phyloP scores from a whole-genome alignment of 1,140 invertebrate species.

The Drosophila pandora region DNA sequence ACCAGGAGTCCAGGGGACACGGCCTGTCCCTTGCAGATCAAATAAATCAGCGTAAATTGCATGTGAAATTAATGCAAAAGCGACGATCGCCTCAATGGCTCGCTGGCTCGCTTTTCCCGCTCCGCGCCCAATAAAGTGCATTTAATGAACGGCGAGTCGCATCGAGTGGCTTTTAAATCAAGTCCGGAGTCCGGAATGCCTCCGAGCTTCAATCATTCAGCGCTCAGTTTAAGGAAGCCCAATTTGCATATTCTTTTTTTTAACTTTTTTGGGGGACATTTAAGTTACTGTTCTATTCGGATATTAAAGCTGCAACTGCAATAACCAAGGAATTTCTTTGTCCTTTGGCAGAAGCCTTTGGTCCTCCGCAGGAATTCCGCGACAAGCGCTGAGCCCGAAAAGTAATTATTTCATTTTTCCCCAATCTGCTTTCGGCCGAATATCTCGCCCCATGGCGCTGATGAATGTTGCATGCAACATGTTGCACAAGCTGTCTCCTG shows the following conservation, averaged over 20 bases:
- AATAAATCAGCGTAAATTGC: slow-evolving; percentile 82
- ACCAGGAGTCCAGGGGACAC: slow-evolving; percentile 21
- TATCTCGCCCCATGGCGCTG: slow-evolving; percentile 41
- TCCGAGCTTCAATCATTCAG: slow-evolving; percentile 32
- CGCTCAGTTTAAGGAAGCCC: slow-evolving; percentile 9
- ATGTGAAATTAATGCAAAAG: slow-evolving; percentile 81
- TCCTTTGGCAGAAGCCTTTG: too few relatives aligned
- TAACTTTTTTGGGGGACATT: not conserved
- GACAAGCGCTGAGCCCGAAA: slow-evolving; percentile 34
- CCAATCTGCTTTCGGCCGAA: slow-evolving; percentile 23
- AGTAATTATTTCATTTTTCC: slow-evolving; percentile 48
- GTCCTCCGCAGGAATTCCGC: slow-evolving; percentile 30
- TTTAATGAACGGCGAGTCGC: slow-evolving; percentile 45
- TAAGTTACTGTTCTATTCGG: not conserved
- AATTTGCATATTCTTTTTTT: slow-evolving; percentile 31
- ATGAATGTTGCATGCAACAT: slow-evolving; percentile 77
- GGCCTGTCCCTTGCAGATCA: slow-evolving; percentile 61
- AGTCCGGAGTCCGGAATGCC: slow-evolving; percentile 39
- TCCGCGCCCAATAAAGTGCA: slow-evolving; percentile 39
- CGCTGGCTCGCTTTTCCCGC: slow-evolving; percentile 2
- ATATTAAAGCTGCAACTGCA: not conserved
- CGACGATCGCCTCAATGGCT: slow-evolving; percentile 37
- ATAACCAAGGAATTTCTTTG: slow-evolving; percentile 13
- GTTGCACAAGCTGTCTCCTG: slow-evolving; percentile 56
- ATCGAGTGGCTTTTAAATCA: slow-evolving; percentile 51